phyloP scores from a whole-genome alignment of 2,797 vertebrate genomes.

The Microchirus variegatus region DNA sequence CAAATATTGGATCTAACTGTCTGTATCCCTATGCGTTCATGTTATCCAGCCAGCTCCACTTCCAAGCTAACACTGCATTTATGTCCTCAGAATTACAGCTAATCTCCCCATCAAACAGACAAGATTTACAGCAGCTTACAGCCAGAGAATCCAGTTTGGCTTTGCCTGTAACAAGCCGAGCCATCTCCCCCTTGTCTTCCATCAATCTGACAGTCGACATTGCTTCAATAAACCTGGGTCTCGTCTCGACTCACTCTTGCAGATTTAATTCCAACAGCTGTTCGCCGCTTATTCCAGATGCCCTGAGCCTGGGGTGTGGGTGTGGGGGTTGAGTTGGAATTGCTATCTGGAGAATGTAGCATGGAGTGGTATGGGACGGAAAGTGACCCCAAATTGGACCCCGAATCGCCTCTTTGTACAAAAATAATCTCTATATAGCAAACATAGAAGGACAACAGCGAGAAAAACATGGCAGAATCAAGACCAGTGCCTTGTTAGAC shows the following conservation, averaged over 20 bases:
- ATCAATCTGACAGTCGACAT: slow-evolving; percentile 82
- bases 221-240: slow-evolving; percentile 79
- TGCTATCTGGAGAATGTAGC: slow-evolving; percentile 38
- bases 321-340: background rate
- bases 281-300: slow-evolving; percentile 66
- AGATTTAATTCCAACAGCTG: slow-evolving; percentile 86
- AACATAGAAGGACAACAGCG: too few species aligned
- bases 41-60: slow-evolving; percentile 47
- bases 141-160: slow-evolving; percentile 64
- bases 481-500: too few species aligned
- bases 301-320: slow-evolving; percentile 53
- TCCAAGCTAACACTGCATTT: slow-evolving; percentile 63
- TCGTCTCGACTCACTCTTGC: slow-evolving; percentile 77
- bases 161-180: slow-evolving; percentile 68
- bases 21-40: slow-evolving; percentile 25
- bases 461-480: too few species aligned
- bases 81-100: slow-evolving; percentile 69
- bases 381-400: slow-evolving; percentile 50
- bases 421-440: too few species aligned
- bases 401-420: too few species aligned
- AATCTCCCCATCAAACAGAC: slow-evolving; percentile 75
- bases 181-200: slow-evolving; percentile 75
- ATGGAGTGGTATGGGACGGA: slow-evolving; percentile 37
- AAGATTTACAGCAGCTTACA: slow-evolving; percentile 72
- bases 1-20: slow-evolving; percentile 26